Conservation (phyloP, 2,888 invertebrate genomes). For the Chrysopilus asiliformis region DNA sequence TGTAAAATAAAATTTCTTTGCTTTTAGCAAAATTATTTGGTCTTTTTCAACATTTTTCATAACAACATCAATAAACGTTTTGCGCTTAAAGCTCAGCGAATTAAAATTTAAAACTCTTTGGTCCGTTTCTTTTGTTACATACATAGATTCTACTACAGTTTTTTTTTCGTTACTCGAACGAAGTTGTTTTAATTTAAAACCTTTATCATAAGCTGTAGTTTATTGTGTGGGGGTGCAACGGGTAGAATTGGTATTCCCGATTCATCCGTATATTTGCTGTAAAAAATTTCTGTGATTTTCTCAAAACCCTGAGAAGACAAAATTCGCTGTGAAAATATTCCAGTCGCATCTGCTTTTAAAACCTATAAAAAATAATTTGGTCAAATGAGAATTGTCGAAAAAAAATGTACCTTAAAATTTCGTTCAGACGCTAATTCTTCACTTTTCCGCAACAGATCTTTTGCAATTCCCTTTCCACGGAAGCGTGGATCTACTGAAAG, state of each 20-base stretch:
- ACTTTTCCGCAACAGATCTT: slow-evolving; percentile 53
- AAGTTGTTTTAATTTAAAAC: slow-evolving; percentile 4
- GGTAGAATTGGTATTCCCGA: slow-evolving; percentile 46
- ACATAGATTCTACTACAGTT: no score
- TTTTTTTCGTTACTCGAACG: background rate
- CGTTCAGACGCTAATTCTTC: slow-evolving; percentile 49
- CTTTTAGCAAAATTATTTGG: no score
- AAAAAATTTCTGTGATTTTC: slow-evolving; percentile 49
- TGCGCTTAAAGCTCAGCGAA: no score
- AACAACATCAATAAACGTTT: no score
- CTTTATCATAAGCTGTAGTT: slow-evolving; percentile 50
- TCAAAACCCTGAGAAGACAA: slow-evolving; percentile 53
- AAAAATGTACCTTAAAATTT: slow-evolving; percentile 49
- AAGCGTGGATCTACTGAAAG: slow-evolving; percentile 55
- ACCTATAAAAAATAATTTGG: slow-evolving; percentile 37
- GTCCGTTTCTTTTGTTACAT: no score
- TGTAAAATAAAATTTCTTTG: no score
- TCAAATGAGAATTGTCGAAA: background rate
- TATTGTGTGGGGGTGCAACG: slow-evolving; percentile 49
- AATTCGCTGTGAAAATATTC: slow-evolving; percentile 64
- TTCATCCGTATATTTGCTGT: slow-evolving; percentile 54
- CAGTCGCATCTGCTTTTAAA: slow-evolving; percentile 70
- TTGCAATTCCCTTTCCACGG: slow-evolving; percentile 62
- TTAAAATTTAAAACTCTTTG: no score
- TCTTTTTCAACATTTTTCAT: no score